Base-by-base conservation (phyloP, 1,140 invertebrate species). In the Amyelois transitella region DNA sequence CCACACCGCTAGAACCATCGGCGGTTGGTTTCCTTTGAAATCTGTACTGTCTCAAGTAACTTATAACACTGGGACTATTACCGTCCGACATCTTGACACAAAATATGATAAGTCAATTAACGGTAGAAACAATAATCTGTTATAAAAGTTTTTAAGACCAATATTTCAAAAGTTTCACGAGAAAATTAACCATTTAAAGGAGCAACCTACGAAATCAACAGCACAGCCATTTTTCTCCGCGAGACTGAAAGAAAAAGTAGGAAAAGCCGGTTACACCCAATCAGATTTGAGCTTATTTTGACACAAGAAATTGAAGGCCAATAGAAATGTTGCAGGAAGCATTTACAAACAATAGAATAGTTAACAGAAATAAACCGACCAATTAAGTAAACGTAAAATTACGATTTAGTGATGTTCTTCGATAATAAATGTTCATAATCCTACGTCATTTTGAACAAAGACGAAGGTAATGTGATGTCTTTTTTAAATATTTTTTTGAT, bases 41-140 rank as follows among this genome's bases (percentile, higher is more conserved):
- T 60, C 88, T 84, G 60, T 89, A 89, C 64, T 88, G 86, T 67
- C 88, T 82, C 61, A 89, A 72, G 69, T 86, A 86, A 82, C 83
- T 88, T 62, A 89, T 73, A 62, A 81, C 74, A 67, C 80, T 88
- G 51, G 86, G 81, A 58, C 79, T 86, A 69, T 77, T 83, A 66
- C 80, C 75, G 62, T 84, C 77, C 49, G 81, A 85, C 84, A 87
- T 87, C 61, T 74, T 82, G 48, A 55, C 44, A 61, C 56, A 53
- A 54, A 62, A 60, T 48, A 49, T 45, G 18, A 43, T 25, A 57
- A 58, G 12, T 21, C 45, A 21, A 21, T 12, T 12, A 5, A 21
- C 12, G n/a, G 10, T 21, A 19, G 21, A 48, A 48, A 12, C 45
- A 22, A 44, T 62, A 61, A 60, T 52, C 2, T 14, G 32, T 54